Percentiles rank a stretch among this genome's conserved stretches.
Conservation (phyloP, 2,888 invertebrate genomes). For the Lottia scabra region DNA sequence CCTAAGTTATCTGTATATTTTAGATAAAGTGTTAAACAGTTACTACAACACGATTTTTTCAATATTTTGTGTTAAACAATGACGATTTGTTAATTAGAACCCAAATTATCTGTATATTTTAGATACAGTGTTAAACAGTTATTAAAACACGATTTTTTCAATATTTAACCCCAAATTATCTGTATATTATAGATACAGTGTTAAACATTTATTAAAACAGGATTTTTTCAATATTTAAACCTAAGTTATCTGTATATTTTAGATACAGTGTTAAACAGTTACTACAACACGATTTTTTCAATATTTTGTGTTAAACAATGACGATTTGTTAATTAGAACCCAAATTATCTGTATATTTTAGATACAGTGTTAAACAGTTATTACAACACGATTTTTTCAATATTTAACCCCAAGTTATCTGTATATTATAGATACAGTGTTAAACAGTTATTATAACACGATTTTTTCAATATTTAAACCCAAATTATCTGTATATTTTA, state of each 20-base stretch:
- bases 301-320: no score
- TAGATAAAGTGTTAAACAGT: no score
- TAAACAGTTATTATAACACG: slow-evolving; percentile 69
- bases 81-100: no score
- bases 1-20: no score
- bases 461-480: not conserved
- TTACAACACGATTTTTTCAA: slow-evolving; percentile 95
- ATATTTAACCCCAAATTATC: no score
- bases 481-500: slow-evolving; percentile 56
- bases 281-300: slow-evolving; percentile 94
- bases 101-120: no score
- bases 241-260: slow-evolving; percentile 37
- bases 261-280: slow-evolving; percentile 94
- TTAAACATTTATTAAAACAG: slow-evolving; percentile 92
- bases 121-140: no score
- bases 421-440: slow-evolving; percentile 86
- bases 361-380: slow-evolving; percentile 92
- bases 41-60: not conserved
- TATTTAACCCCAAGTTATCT: not conserved
- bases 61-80: no score
- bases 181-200: slow-evolving; percentile 78
- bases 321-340: no score
- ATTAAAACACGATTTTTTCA: not conserved
- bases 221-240: no score
- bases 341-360: slow-evolving; percentile 65